phyloP scores from a whole-genome alignment of 2,888 invertebrate genomes.

The Octodonta nipae region DNA sequence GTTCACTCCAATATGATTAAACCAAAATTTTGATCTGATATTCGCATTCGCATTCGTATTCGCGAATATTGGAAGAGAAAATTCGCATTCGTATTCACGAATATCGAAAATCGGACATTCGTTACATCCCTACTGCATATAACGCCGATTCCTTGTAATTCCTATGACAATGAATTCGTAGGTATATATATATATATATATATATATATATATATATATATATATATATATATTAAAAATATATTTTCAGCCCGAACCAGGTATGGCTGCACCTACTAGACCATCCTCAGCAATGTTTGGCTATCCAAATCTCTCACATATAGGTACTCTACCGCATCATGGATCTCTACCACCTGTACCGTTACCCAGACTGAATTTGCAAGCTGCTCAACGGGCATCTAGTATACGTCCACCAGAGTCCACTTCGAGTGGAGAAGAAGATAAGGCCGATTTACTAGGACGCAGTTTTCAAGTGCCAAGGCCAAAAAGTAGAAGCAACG shows the following conservation, averaged over 20 bases:
- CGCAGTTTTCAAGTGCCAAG: slow-evolving; percentile 64
- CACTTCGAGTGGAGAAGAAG: slow-evolving; percentile 52
- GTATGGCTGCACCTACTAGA: slow-evolving; percentile 51
- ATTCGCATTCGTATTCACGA: no score
- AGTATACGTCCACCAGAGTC: slow-evolving; percentile 34
- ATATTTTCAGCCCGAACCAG: slow-evolving; percentile 51
- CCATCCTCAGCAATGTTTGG: slow-evolving; percentile 76
- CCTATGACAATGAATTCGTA: no score
- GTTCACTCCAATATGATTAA: no score
- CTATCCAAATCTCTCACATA: slow-evolving; percentile 47
- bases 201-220: not conserved
- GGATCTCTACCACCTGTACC: slow-evolving; percentile 53
- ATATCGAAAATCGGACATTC: no score
- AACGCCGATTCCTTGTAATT: no score
- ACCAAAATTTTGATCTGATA: no score
- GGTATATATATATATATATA: no score
- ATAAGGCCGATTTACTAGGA: slow-evolving; percentile 62
- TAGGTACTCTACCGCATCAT: slow-evolving; percentile 33
- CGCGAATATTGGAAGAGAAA: no score
- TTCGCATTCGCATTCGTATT: no score
- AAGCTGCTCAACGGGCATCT: slow-evolving; percentile 28
- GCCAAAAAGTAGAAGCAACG: slow-evolving; percentile 64
- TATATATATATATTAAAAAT: not conserved
- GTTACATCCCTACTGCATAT: no score
- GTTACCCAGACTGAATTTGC: slow-evolving; percentile 48